phyloP scores from a whole-genome alignment of 2,888 invertebrate genomes.

The Tetragonula carbonaria region DNA sequence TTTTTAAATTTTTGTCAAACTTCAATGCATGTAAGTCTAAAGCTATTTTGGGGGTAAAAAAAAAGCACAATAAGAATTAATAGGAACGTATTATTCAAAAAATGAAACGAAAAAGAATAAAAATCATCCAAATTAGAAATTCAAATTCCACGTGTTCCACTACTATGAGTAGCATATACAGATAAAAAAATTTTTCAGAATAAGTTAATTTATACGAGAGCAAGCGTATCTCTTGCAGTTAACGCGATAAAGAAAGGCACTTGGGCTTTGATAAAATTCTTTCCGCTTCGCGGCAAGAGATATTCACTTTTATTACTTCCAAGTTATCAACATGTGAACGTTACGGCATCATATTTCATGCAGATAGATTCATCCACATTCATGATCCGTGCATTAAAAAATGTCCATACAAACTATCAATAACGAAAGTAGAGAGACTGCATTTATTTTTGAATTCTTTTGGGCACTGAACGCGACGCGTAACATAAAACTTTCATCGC shows the following conservation, averaged over 20 bases:
- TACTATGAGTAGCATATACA: no score
- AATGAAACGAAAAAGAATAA: no score
- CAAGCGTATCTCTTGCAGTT: not conserved
- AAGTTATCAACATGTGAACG: slow-evolving; percentile 8
- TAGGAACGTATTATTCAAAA: no score
- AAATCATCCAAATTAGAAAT: no score
- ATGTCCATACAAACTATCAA: not conserved
- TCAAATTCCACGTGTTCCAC: no score
- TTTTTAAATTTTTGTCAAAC: no score
- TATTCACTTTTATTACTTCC: slow-evolving; percentile 27
- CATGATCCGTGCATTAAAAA: slow-evolving; percentile 24
- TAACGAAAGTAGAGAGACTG: not conserved
- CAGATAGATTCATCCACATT: slow-evolving; percentile 20
- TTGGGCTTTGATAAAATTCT: slow-evolving; percentile 18
- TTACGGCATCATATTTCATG: slow-evolving; percentile 24
- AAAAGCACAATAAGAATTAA: no score
- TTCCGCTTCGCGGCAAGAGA: not conserved
- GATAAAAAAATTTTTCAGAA: not conserved
- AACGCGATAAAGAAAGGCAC: slow-evolving; percentile 18
- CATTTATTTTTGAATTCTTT: not conserved
- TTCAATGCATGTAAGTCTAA: no score
- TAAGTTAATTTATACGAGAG: not conserved
- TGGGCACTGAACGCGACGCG: not conserved
- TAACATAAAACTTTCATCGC: not conserved
- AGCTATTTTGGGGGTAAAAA: no score